Evolutionary conservation across 2,113 vertebrate species (phyloP), one percentile per base, ranked within the genome.

Genomic region (Hippocampus zosterae): DNA sequence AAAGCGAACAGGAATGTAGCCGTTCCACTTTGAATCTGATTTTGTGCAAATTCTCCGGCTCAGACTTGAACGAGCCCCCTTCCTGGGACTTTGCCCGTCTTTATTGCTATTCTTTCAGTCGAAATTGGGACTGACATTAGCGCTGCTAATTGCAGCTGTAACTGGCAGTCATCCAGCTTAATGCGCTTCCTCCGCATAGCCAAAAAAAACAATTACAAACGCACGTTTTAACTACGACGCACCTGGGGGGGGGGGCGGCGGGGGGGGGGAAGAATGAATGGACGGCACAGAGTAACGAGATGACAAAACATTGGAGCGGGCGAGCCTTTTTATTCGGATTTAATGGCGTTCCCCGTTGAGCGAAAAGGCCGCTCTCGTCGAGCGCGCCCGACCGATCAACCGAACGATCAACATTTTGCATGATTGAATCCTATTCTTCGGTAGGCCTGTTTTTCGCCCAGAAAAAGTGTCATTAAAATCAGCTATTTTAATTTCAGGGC

Each of bases 161-260:
- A 21, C 57, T 67, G 67, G 67, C 74, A 66, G 70, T 61, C 61
- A 65, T 66, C 68, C 76, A 63, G 70, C 50, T 63, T 76, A 78
- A 80, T 65, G 72, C 48, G 46, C 41, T 1, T 55, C 37, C 42
- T 66, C n/a, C 64, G 27, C 4, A 50, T 52, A 67, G 50, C 63
- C 46, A 66, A 66, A n/a, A n/a, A n/a, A 65, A 66, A 67, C 72
- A 79, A 68, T 64, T 57, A 59, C 60, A 52, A 71, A 68, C n/a
- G n/a, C n/a, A n/a, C n/a, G n/a, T n/a, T n/a, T n/a, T n/a, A n/a
- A n/a, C 55, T 64, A 56, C 72, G 44, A 53, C 61, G 27, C 59
- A 74, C 4, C 10, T 6, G 60, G 37, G 33, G 21, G 12, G n/a
- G 3, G 41, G n/a, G n/a, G n/a, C n/a, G n/a, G n/a, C n/a, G n/a